Conservation (phyloP, 2,888 invertebrate genomes). For the Nesidiocoris tenuis region DNA sequence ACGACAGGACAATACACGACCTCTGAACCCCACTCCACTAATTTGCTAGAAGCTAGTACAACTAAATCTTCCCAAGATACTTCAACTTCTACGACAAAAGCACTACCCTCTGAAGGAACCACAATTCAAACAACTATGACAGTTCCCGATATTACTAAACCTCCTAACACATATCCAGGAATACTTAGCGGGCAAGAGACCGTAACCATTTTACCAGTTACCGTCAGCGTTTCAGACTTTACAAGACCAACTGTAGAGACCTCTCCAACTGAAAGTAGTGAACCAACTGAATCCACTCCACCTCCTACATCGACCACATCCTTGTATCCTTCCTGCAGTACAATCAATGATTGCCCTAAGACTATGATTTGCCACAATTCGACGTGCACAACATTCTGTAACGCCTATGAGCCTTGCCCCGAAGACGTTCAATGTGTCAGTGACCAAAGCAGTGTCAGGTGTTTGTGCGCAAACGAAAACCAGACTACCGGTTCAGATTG, state of each 20-base stretch:
- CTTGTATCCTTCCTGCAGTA: conserved; percentile 28
- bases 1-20: too few relatives aligned
- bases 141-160: background rate
- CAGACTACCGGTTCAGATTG: conserved; percentile 56
- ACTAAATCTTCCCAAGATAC: background rate
- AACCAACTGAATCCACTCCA: background rate
- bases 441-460: conserved; percentile 60
- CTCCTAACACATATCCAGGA: background rate
- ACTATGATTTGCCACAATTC: conserved; percentile 58
- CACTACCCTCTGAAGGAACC: background rate
- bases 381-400: conserved; percentile 60
- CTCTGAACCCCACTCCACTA: too few relatives aligned
- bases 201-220: conserved; percentile 10
- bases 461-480: conserved; percentile 60
- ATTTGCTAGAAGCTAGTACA: background rate
- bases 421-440: conserved; percentile 58
- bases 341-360: conserved; percentile 55
- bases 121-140: background rate
- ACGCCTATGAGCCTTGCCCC: conserved; percentile 56
- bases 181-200: conserved; percentile 28
- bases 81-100: background rate
- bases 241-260: background rate
- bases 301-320: background rate
- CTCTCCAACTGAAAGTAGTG: background rate
- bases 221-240: conserved; percentile 9